Percentiles rank a stretch among this genome's conserved stretches.
Evolutionary conservation across 1,140 invertebrate species (phyloP).

Genomic region (Patella vulgata): DNA sequence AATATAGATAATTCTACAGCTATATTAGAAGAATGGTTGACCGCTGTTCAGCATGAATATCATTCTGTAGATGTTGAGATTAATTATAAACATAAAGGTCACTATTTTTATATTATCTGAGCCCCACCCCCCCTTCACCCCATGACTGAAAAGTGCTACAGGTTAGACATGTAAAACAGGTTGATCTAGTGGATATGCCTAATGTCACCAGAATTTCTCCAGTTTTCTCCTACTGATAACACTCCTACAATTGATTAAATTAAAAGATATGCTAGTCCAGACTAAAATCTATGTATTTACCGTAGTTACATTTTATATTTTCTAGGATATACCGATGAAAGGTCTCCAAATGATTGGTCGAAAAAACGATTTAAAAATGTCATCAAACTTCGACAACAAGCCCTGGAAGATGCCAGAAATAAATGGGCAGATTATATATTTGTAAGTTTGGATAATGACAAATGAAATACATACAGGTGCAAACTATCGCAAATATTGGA

Average conservation of each 20-base stretch:
- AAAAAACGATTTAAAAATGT: constrained; percentile 80
- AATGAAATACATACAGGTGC: background rate
- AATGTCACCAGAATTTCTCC: too few species aligned
- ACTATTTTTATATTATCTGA: too few species aligned
- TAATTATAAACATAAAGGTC: constrained; percentile 68
- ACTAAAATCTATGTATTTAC: background rate
- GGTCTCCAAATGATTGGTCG: constrained; percentile 79
- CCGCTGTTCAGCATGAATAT: constrained; percentile 74
- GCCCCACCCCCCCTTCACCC: too few species aligned
- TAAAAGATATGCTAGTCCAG: too few species aligned
- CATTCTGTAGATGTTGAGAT: constrained; percentile 77
- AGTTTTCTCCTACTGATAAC: too few species aligned
- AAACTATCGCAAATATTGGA: background rate
- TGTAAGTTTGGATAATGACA: too few species aligned
- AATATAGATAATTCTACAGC: too few species aligned
- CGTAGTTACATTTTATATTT: constrained; percentile 1
- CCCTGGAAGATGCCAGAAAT: constrained; percentile 77
- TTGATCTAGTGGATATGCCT: too few species aligned
- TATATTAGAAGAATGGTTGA: constrained; percentile 81
- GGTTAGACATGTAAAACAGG: too few species aligned
- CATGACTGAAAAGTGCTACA: too few species aligned
- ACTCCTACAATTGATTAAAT: too few species aligned
- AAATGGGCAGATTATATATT: constrained; percentile 88
- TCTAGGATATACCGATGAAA: constrained; percentile 72
- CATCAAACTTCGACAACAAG: constrained; percentile 83